Base-by-base conservation (phyloP, 1,140 invertebrate genomes). In the Drosophila nikananu region DNA sequence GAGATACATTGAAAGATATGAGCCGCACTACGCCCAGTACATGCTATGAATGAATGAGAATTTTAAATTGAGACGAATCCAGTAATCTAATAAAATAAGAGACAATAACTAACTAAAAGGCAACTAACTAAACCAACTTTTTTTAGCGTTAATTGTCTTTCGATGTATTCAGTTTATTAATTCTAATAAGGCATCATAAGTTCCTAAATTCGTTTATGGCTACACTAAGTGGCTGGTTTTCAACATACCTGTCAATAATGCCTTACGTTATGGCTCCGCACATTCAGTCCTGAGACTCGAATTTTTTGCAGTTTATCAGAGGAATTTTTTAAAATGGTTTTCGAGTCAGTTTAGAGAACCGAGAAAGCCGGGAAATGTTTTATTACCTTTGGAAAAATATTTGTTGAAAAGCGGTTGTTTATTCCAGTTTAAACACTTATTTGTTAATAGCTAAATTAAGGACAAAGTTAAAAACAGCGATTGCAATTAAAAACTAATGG, bases 1-100 rank as follows among this genome's bases (percentile, higher is more conserved):
- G 46, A 23, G 42, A 10, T 68, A 68, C 37, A 68, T 68, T 8
- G 62, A 67, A 13, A 68, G 51, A 41, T 67, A 68, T 48, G 15
- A 68, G 5, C 66, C 66, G 7, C 62, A 67, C 12, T 68, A 68
- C 37, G 35, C 66, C 5, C 21, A 68, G 9, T 68, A 66, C 21
- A 32, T 52, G 19, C 0, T 66, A 1, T 23, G 12, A 23, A 15
- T 17, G 32, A n/a, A n/a, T n/a, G n/a, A 15, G 12, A 1, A 15
- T 13, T 12, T 37, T 37, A 55, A 21, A 39, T n/a, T 37, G 9
- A 13, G 7, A 13, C 5, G 3, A 46, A 46, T 8, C 12, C 12
- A 23, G 13, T 48, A 23, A 23, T 23, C 13, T 7, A 48, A 48
- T 48, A 13, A 48, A 25, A 25, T 25, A 3, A 12, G 6, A 27